A percentile compares a stretch with the other conserved stretches of the same genome.
Conservation (phyloP, 2,797 vertebrate species). For the Peromyscus nudipes region DNA sequence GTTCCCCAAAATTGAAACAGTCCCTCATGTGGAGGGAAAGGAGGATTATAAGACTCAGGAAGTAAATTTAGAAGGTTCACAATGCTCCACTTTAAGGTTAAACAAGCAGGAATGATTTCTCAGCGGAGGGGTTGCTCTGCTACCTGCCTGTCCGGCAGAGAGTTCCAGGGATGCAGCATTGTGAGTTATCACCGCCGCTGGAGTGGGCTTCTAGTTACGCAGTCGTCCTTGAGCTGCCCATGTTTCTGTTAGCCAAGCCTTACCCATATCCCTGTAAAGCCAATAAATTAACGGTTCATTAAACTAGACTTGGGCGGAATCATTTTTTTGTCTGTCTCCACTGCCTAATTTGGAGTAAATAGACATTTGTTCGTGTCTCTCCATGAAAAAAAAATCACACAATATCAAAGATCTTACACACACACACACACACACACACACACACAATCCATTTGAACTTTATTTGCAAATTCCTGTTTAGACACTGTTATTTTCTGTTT, state of each 20-base stretch:
- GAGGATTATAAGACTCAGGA: not conserved
- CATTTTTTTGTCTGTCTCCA: not conserved
- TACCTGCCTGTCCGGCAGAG: not conserved
- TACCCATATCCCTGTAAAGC: not conserved
- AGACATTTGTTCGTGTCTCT: not conserved
- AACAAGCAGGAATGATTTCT: accelerated
- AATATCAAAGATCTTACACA: not conserved
- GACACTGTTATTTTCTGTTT: not conserved
- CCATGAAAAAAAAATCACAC: not conserved
- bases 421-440: not conserved
- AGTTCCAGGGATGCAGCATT: not conserved
- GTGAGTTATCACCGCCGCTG: too few species aligned
- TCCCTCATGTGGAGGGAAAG: not conserved
- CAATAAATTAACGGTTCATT: not conserved
- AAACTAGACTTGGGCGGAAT: not conserved
- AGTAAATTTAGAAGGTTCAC: not conserved
- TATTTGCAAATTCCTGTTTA: not conserved
- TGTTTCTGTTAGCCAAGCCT: not conserved
- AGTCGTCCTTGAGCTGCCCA: not conserved
- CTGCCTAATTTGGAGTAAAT: not conserved
- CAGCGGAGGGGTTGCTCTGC: not conserved
- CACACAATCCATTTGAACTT: not conserved
- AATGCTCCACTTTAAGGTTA: not conserved
- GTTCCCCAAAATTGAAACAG: not conserved
- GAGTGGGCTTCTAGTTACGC: not conserved